phyloP scores from a whole-genome alignment of 2,888 invertebrate genomes.

The Philaethria dido region DNA sequence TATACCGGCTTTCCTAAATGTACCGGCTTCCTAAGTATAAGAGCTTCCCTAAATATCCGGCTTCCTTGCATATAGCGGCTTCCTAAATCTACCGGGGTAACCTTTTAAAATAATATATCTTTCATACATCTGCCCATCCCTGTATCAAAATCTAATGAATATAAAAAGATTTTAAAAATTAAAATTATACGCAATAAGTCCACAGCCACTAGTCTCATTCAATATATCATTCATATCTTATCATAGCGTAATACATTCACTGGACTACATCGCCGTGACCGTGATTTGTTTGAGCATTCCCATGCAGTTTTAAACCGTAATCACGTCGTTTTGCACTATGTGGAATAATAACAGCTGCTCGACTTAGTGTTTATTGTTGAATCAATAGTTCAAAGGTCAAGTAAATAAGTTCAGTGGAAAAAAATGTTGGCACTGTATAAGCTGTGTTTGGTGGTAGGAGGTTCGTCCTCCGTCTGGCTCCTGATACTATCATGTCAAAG shows the following conservation, averaged over 20 bases:
- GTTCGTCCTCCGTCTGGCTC: too few relatives aligned
- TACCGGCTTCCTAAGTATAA: too few relatives aligned
- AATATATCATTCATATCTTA: not conserved
- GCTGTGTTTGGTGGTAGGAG: not conserved
- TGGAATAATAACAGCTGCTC: not conserved
- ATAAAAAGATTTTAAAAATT: too few relatives aligned
- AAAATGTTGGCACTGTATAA: not conserved
- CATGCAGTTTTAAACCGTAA: slow-evolving; percentile 19
- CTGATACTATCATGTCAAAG: too few relatives aligned
- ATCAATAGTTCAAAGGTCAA: slow-evolving; percentile 6
- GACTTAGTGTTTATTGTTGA: not conserved
- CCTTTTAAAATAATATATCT: too few relatives aligned
- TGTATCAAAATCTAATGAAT: too few relatives aligned
- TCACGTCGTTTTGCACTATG: not conserved
- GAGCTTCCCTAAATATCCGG: too few relatives aligned
- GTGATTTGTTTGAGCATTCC: slow-evolving; percentile 10
- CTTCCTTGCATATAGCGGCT: too few relatives aligned
- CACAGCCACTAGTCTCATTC: not conserved
- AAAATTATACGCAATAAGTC: too few relatives aligned
- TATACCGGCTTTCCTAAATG: too few relatives aligned
- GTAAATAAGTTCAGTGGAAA: not conserved
- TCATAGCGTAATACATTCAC: not conserved
- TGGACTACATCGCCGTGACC: slow-evolving; percentile 6
- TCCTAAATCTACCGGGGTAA: too few relatives aligned
- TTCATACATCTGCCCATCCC: too few relatives aligned